A percentile compares a stretch with the other conserved stretches of the same genome.
These are phyloP conservation scores for Hydrolagus colliei DNA, from an alignment of 2,797 vertebrate genomes.

Conservation along the genomic window DNA sequence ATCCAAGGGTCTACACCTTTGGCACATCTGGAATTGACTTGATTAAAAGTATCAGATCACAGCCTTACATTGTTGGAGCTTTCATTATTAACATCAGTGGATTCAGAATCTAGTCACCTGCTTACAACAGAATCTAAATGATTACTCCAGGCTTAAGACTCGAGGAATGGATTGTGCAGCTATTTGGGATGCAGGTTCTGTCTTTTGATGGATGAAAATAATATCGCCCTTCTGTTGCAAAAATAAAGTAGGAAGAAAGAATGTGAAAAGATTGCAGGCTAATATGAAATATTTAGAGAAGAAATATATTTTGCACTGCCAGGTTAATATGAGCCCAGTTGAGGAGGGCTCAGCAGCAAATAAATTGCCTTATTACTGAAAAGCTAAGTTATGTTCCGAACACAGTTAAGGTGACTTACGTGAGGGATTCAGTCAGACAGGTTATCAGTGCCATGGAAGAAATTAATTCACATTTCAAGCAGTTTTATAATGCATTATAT, in stretches of 20 bases:
- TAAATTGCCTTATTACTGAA: conserved; percentile 18
- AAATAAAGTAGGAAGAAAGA: neutral
- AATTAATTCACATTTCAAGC: conserved; percentile 10
- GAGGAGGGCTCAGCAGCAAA: conserved; percentile 4
- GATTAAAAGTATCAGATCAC: neutral
- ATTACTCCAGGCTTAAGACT: neutral
- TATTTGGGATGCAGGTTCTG: neutral
- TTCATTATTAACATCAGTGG: neutral
- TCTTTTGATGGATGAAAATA: neutral
- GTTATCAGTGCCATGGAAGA: neutral
- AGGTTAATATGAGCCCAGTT: conserved; percentile 4
- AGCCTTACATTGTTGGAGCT: no score
- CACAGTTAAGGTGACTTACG: neutral
- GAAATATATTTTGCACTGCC: neutral
- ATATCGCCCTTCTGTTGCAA: no score
- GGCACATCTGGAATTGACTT: neutral
- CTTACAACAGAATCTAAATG: neutral
- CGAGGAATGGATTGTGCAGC: conserved; percentile 4
- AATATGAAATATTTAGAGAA: neutral
- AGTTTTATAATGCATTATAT: neutral
- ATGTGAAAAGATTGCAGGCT: neutral
- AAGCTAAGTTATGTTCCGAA: conserved; percentile 18
- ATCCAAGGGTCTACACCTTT: neutral
- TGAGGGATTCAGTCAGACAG: neutral
- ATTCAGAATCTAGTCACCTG: neutral